Evolutionary conservation across 2,797 vertebrate genomes (phyloP).

Genomic region (Muscicapa striata): DNA sequence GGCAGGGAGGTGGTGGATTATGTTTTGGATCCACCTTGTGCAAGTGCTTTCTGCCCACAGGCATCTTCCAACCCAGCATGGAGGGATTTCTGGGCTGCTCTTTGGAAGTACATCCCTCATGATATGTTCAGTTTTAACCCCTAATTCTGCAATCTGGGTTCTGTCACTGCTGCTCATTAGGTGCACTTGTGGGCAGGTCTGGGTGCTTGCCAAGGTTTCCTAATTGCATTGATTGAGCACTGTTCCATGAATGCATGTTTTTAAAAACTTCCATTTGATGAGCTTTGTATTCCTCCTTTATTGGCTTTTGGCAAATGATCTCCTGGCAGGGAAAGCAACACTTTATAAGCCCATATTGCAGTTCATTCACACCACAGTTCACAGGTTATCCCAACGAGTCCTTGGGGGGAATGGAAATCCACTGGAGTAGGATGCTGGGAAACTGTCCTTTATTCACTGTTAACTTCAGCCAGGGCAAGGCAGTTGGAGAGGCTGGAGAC

Average conservation of each 20-base stretch:
- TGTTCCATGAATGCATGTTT: neutral
- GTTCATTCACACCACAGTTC: slow-evolving; percentile 18
- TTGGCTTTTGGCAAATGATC: neutral
- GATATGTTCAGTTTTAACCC: neutral
- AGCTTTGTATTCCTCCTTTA: neutral
- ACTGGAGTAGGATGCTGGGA: neutral
- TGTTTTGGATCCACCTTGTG: neutral
- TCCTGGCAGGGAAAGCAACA: neutral
- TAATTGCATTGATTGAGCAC: neutral
- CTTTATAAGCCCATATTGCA: neutral
- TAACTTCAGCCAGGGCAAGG: neutral
- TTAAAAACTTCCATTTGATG: neutral
- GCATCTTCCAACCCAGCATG: neutral
- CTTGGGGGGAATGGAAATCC: neutral
- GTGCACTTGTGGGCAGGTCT: neutral
- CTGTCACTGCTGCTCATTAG: neutral
- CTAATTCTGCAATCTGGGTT: neutral
- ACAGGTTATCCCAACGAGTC: slow-evolving; percentile 6
- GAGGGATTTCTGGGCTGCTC: neutral
- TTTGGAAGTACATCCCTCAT: neutral
- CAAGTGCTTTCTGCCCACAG: neutral
- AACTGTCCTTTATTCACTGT: slow-evolving; percentile 29
- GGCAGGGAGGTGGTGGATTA: neutral
- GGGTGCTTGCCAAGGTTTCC: neutral
- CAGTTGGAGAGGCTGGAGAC: neutral